Evolutionary conservation across 2,888 invertebrate species (phyloP).

Genomic region (Eristalis arbustorum): DNA sequence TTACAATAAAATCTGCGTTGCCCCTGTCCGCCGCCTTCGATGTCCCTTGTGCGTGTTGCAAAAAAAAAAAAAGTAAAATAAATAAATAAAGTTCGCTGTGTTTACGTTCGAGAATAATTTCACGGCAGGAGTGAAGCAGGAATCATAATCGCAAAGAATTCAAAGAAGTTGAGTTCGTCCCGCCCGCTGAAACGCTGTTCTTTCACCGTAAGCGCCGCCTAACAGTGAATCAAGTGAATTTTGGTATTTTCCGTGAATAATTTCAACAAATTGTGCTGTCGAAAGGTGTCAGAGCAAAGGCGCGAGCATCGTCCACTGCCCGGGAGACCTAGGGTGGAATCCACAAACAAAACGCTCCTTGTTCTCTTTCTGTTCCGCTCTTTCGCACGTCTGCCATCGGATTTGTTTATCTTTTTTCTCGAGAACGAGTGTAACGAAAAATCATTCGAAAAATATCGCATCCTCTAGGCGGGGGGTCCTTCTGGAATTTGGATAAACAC

Average conservation of each 20-base stretch:
- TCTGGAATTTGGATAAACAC: constrained; percentile 3
- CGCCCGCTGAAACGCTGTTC: neutral
- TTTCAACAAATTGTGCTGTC: constrained; percentile 48
- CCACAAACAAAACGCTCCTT: constrained; percentile 1
- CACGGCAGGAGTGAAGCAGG: neutral
- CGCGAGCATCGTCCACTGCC: constrained; percentile 38
- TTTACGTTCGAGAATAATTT: constrained; percentile 52
- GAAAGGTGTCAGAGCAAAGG: constrained; percentile 14
- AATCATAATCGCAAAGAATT: neutral
- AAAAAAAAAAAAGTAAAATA: constrained; percentile 35
- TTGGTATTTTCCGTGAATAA: constrained; percentile 26
- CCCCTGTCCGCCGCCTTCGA: constrained; percentile 41
- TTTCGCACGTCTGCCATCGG: neutral
- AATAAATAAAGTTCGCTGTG: constrained; percentile 31
- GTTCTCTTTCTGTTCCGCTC: constrained; percentile 17
- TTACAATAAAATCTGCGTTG: constrained; percentile 70
- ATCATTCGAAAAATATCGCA: constrained; percentile 16
- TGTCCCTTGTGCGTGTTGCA: constrained; percentile 32
- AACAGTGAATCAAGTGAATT: constrained; percentile 34
- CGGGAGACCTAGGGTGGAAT: constrained; percentile 55
- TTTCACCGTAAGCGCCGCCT: neutral
- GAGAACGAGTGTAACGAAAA: neutral
- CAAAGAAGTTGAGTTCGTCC: constrained; percentile 4
- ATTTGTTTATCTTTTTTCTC: constrained; percentile 51
- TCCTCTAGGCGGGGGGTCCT: constrained; percentile 47